phyloP scores from a whole-genome alignment of 2,113 vertebrate species.

The Origma solitaria region DNA sequence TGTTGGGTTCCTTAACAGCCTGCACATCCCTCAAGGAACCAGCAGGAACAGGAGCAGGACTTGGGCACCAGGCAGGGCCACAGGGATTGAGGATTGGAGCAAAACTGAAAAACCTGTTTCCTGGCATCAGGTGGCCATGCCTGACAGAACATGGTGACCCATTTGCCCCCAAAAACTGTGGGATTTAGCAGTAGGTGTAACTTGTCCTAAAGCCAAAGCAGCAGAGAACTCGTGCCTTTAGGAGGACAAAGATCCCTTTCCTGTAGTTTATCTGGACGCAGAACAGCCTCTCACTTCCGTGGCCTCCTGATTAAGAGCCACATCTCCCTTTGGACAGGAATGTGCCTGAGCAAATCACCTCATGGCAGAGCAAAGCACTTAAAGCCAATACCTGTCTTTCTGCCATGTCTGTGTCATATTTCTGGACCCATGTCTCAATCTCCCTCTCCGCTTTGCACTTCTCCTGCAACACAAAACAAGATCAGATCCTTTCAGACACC shows the following conservation, averaged over 20 bases:
- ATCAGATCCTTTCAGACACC: neutral
- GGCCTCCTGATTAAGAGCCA: neutral
- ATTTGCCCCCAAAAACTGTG: neutral
- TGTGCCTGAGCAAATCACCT: neutral
- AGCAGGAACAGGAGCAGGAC: neutral
- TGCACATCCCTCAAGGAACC: neutral
- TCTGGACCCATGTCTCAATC: constrained; percentile 81
- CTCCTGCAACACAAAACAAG: constrained; percentile 70
- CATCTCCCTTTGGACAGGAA: neutral
- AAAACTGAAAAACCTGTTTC: neutral
- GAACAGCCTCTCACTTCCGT: neutral
- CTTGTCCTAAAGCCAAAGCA: neutral
- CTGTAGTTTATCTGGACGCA: neutral
- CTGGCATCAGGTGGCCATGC: neutral
- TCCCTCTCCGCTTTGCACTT: constrained; percentile 77
- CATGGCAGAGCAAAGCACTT: neutral
- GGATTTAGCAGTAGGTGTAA: neutral
- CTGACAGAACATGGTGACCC: neutral
- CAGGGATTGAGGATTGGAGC: neutral
- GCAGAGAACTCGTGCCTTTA: too few species aligned
- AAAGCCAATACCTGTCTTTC: constrained; percentile 79
- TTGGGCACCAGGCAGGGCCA: neutral
- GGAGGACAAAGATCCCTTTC: neutral
- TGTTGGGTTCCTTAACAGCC: neutral
- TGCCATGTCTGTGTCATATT: constrained; percentile 80